A percentile compares a stretch with the other conserved stretches of the same genome.
Evolutionary conservation across 2,113 vertebrate genomes (phyloP).

Genomic region (Jaculus jaculus): DNA sequence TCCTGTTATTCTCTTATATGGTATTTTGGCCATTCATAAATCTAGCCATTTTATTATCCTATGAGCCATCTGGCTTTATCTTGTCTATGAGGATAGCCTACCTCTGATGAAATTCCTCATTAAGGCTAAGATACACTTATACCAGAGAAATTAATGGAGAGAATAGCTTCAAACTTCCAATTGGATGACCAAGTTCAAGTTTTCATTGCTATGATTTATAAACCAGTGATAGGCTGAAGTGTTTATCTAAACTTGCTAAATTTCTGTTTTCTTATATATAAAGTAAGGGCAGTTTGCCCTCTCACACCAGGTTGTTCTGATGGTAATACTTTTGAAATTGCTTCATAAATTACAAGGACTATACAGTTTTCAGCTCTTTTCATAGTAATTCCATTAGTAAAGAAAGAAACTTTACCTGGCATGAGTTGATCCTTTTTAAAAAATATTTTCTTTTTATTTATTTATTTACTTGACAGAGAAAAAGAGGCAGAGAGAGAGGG

Average conservation of each 20-base stretch:
- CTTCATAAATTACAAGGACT: conserved; percentile 4
- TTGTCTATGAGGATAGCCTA: background rate
- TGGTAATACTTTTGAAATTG: conserved; percentile 32
- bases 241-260: conserved; percentile 54
- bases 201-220: conserved; percentile 40
- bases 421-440: conserved; percentile 53
- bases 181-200: conserved; percentile 8
- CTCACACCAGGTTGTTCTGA: conserved; percentile 12
- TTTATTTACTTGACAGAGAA: too few relatives aligned
- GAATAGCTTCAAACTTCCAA: conserved; percentile 25
- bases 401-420: conserved; percentile 21
- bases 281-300: background rate
- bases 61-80: background rate
- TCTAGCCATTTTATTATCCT: background rate
- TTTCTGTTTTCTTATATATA: conserved; percentile 42
- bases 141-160: conserved; percentile 33
- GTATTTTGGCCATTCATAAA: conserved; percentile 3
- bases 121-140: background rate
- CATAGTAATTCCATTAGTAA: conserved; percentile 15
- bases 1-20: background rate
- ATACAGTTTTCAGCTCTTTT: background rate
- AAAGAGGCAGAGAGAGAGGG: too few relatives aligned
- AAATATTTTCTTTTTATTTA: too few relatives aligned
- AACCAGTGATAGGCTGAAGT: conserved; percentile 13
- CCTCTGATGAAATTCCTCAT: background rate